Conservation (phyloP, 2,888 invertebrate genomes). For the Gymnocheta viridis region DNA sequence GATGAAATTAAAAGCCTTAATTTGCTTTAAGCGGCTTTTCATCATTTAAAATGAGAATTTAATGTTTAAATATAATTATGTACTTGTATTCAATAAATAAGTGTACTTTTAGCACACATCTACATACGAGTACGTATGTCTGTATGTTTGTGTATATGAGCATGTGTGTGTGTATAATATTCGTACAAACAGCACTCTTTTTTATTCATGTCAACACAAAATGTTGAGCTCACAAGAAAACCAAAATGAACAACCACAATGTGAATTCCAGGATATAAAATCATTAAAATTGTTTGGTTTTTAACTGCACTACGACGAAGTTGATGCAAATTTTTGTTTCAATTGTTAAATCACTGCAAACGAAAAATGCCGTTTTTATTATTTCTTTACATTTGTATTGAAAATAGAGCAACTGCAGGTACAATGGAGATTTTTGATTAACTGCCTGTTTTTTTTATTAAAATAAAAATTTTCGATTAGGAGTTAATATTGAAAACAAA, state of each 20-base stretch:
- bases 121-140: too few species aligned
- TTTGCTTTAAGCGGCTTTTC: not conserved
- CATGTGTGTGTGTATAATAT: too few species aligned
- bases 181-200: too few species aligned
- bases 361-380: not conserved
- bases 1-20: not conserved
- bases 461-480: too few species aligned
- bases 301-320: not conserved
- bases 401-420: too few species aligned
- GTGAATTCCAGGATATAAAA: constrained; percentile 15
- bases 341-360: constrained; percentile 20
- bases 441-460: too few species aligned
- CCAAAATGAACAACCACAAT: constrained; percentile 17
- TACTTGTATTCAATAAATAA: not conserved
- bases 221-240: not conserved
- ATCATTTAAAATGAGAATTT: not conserved
- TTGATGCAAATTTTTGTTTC: not conserved
- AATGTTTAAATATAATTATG: not conserved
- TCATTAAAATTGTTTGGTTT: constrained; percentile 19
- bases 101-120: too few species aligned
- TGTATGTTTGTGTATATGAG: too few species aligned
- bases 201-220: not conserved
- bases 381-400: too few species aligned
- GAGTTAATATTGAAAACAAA: too few species aligned
- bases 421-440: too few species aligned